A percentile compares a stretch with the other conserved stretches of the same genome.
These are phyloP conservation scores for Oithona nana DNA, from an alignment of 2,888 invertebrate species.

Conservation along the genomic window DNA sequence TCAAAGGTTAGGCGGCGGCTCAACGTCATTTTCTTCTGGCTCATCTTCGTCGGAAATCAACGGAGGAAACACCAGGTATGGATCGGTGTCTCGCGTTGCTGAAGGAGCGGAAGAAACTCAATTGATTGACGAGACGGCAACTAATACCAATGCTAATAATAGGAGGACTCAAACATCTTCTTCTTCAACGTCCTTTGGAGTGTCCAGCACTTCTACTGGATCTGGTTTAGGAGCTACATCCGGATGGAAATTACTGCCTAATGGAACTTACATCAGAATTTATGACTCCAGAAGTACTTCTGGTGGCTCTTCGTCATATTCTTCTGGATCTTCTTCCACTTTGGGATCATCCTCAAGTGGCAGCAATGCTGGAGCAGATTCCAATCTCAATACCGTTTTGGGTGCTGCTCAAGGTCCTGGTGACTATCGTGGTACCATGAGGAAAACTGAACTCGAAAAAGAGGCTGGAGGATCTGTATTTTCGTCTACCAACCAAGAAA, in stretches of 20 bases:
- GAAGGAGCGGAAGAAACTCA: slow-evolving; percentile 8
- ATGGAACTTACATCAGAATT: slow-evolving; percentile 13
- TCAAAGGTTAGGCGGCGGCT: too few relatives aligned
- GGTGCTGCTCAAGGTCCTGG: slow-evolving; percentile 13
- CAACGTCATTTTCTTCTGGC: too few relatives aligned
- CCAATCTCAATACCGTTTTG: not conserved
- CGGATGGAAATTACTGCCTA: slow-evolving; percentile 1
- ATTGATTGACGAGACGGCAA: not conserved
- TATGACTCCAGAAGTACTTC: not conserved
- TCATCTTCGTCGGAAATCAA: not conserved
- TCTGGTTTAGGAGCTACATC: not conserved
- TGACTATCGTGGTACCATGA: slow-evolving; percentile 13
- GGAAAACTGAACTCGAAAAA: slow-evolving; percentile 9
- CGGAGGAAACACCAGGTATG: not conserved
- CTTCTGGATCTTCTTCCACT: not conserved
- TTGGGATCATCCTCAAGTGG: not conserved
- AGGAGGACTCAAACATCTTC: not conserved
- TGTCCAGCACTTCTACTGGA: not conserved
- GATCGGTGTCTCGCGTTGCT: not conserved
- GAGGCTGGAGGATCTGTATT: slow-evolving; percentile 12
- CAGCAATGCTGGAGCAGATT: not conserved
- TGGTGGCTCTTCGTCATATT: not conserved
- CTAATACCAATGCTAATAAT: too few relatives aligned
- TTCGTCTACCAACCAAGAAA: not conserved
- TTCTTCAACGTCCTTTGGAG: too few relatives aligned